Percentiles rank a stretch among this genome's conserved stretches.
These are phyloP conservation scores for Apocrypta bakeri DNA, from an alignment of 1,140 invertebrate genomes.

Conservation along the genomic window DNA sequence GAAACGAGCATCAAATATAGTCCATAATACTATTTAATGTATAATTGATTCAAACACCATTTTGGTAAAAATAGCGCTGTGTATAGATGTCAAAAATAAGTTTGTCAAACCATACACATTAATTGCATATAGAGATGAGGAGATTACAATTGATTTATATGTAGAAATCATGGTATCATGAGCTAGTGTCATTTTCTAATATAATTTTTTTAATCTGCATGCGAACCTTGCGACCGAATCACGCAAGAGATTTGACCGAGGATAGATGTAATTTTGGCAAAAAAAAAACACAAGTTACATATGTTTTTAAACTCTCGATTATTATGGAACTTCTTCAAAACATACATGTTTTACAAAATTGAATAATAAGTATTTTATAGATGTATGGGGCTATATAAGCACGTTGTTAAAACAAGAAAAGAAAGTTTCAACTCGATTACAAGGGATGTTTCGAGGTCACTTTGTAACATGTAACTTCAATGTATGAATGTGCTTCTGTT, in stretches of 20 bases:
- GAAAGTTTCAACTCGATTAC: conserved; percentile 9
- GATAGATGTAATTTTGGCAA: conserved; percentile 21
- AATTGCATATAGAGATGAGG: conserved; percentile 33
- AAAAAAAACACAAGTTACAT: conserved; percentile 17
- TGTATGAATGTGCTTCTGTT: conserved; percentile 46
- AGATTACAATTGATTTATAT: conserved; percentile 39
- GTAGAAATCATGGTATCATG: conserved; percentile 51
- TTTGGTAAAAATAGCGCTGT: conserved; percentile 48
- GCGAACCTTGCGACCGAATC: conserved; percentile 22
- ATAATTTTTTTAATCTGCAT: conserved; percentile 37
- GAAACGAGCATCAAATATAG: conserved; percentile 48
- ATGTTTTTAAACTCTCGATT: conserved; percentile 2
- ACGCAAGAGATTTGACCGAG: conserved; percentile 37
- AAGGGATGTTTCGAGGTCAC: conserved; percentile 36
- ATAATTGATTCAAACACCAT: conserved; percentile 48
- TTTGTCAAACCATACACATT: conserved; percentile 41
- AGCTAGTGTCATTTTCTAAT: conserved; percentile 47
- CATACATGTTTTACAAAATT: not conserved
- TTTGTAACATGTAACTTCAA: conserved; percentile 38
- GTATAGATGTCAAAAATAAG: conserved; percentile 45
- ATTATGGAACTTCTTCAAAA: not conserved
- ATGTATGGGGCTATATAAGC: not conserved
- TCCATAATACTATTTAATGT: conserved; percentile 53
- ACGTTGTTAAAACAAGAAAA: conserved; percentile 7
- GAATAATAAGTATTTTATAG: conserved; percentile 16